Evolutionary conservation across 2,113 vertebrate species (phyloP).

Genomic region (Elephantulus edwardii): DNA sequence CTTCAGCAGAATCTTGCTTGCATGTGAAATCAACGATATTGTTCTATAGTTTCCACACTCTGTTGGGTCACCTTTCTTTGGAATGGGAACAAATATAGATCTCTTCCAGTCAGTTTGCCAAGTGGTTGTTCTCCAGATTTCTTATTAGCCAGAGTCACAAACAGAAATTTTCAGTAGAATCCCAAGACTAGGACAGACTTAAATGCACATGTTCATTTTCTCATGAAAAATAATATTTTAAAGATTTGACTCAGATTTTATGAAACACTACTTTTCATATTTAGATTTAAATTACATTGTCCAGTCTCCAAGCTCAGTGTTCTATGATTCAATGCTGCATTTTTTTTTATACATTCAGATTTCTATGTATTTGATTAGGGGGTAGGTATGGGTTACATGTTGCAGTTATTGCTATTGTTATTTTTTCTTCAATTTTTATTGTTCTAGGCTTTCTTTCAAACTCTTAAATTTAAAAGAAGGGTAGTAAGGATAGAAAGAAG

Average conservation of each 20-base stretch:
- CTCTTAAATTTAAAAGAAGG: not conserved
- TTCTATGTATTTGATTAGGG: too few relatives aligned
- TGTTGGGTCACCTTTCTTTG: too few relatives aligned
- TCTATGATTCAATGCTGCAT: accelerated
- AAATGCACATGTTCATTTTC: not conserved
- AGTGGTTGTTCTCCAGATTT: too few relatives aligned
- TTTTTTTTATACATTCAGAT: not conserved
- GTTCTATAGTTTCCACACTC: too few relatives aligned
- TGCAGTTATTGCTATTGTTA: not conserved
- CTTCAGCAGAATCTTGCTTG: too few relatives aligned
- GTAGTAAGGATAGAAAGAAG: not conserved
- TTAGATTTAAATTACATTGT: not conserved
- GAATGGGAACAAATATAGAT: too few relatives aligned
- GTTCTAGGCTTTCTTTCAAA: constrained; percentile 35
- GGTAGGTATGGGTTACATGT: too few relatives aligned
- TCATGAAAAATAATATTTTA: not conserved
- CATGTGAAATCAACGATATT: too few relatives aligned
- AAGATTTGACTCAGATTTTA: not conserved
- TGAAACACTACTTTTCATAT: not conserved
- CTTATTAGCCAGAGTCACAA: too few relatives aligned
- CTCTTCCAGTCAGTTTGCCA: too few relatives aligned
- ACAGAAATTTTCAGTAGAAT: not conserved
- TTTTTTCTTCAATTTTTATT: constrained; percentile 35
- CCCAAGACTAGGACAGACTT: not conserved
- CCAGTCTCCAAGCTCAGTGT: not conserved